Evolutionary conservation across 2,888 invertebrate genomes (phyloP), one percentile per base, ranked within the genome.

Genomic region (Nomada ruficornis): DNA sequence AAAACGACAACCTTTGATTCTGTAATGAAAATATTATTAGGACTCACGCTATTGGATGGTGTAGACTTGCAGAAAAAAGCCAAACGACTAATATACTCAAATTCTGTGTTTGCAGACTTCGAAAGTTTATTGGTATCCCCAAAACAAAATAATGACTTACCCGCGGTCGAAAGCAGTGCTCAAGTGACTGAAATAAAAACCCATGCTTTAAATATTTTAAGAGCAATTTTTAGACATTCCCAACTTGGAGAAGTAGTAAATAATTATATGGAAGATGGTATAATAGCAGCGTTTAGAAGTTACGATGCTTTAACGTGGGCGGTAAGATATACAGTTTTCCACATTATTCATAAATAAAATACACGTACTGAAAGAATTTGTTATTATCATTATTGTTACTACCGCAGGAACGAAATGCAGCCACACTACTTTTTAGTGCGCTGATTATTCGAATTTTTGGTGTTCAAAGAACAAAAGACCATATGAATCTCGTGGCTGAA

Each of bases 391-490:
- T 42, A 15, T 15, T 2, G 54, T 42, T 10, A 10, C n/a, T 29
- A 9, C 92, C 92, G 65, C 91, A 97, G 97, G 97, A 97, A 92
- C 95, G 98, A 82, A 99, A 99, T 94, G 96, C 98, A 0, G 96
- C 98, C 0, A 98, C 98, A 0, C 94, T 99, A 73, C 94, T 99
- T 70, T 97, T 98, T 92, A 96, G 97, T 80, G 96, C 98, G 3
- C 94, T 99, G 52, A 96, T 98, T 91, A 96, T 96, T 62, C 95
- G 98, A 84, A 96, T 98, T 86, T 98, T 99, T 94, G 99, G 99
- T 2, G 98, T 98, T 26, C 95, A 95, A 89, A 95, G 97, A 72
- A 95, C 95, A 0, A 95, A 95, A 60, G 95, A 95, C 89, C 94
- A 94, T 10, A 95, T 95, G n/a, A 94, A 94, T 77, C 92, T 96